phyloP scores from a whole-genome alignment of 2,797 vertebrate genomes.

The Enteromius paludinosus region DNA sequence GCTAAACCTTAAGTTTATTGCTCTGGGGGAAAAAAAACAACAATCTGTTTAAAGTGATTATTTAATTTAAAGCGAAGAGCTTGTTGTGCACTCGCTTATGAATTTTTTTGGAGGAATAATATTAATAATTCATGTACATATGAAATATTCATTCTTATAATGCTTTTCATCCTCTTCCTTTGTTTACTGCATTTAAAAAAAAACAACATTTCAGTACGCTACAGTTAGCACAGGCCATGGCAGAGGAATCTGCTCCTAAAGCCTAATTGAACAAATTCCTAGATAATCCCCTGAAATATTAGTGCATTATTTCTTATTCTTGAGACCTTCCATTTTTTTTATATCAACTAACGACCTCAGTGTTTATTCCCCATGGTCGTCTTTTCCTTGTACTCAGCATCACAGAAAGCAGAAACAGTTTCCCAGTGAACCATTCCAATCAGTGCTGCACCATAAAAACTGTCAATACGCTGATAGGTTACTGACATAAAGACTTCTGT shows the following conservation, averaged over 20 bases:
- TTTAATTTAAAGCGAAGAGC: slow-evolving; percentile 23
- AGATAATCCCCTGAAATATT: slow-evolving; percentile 15
- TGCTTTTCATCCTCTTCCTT: slow-evolving; percentile 38
- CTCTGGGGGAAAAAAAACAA: not conserved
- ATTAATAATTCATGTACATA: slow-evolving; percentile 37
- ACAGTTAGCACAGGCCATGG: not conserved
- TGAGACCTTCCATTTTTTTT: slow-evolving; percentile 13
- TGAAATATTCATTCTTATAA: slow-evolving; percentile 46
- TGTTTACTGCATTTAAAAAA: slow-evolving; percentile 37
- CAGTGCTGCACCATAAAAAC: slow-evolving; percentile 41
- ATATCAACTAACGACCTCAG: slow-evolving; percentile 6
- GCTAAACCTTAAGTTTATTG: not conserved
- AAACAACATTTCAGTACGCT: slow-evolving; percentile 4
- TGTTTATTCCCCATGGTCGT: slow-evolving; percentile 11
- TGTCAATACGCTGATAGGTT: slow-evolving; percentile 53
- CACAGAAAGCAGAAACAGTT: slow-evolving; percentile 28
- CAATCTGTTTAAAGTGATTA: slow-evolving; percentile 20
- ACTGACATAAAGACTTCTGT: slow-evolving; percentile 38
- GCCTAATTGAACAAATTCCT: slow-evolving; percentile 2
- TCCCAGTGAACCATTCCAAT: slow-evolving; percentile 39
- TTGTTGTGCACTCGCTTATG: not conserved
- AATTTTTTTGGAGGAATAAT: slow-evolving; percentile 6
- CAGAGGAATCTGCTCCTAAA: not conserved
- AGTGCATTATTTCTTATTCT: not conserved
- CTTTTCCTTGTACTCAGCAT: slow-evolving; percentile 24